A percentile compares a stretch with the other conserved stretches of the same genome.
Conservation (phyloP, 2,888 invertebrate species). For the Chloromyia formosa region DNA sequence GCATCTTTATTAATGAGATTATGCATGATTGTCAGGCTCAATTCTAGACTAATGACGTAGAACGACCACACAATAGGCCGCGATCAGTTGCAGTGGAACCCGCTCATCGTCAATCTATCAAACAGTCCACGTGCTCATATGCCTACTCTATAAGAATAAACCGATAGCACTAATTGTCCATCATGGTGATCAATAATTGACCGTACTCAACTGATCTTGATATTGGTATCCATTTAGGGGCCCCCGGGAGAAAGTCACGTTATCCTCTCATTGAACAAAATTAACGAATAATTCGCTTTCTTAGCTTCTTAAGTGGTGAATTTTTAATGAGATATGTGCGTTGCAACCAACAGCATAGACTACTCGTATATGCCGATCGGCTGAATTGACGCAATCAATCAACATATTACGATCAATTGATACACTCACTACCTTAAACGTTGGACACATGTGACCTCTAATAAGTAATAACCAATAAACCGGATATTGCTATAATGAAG, state of each 20-base stretch:
- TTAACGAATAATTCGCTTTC: background rate
- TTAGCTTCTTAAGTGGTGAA: slow-evolving; percentile 13
- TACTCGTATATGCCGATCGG: background rate
- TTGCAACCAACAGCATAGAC: background rate
- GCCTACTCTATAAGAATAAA: too few relatives aligned
- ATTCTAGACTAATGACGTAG: too few relatives aligned
- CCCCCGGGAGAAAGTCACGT: background rate
- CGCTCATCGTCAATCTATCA: too few relatives aligned
- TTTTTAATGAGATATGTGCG: background rate
- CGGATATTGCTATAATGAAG: slow-evolving; percentile 3
- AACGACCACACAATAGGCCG: too few relatives aligned
- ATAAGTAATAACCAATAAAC: slow-evolving; percentile 10
- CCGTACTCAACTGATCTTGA: too few relatives aligned
- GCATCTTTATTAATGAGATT: too few relatives aligned
- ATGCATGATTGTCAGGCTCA: too few relatives aligned
- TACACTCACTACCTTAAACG: background rate
- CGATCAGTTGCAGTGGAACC: too few relatives aligned
- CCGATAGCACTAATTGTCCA: too few relatives aligned
- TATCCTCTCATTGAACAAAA: background rate
- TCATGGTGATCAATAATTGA: too few relatives aligned
- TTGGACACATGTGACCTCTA: slow-evolving; percentile 9
- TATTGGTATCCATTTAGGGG: background rate
- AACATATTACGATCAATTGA: slow-evolving; percentile 28
- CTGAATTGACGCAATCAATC: slow-evolving; percentile 16
- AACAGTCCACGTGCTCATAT: too few relatives aligned